A percentile compares a stretch with the other conserved stretches of the same genome.
Conservation (phyloP, 2,113 vertebrate species). For the Phaethornis superciliosus region DNA sequence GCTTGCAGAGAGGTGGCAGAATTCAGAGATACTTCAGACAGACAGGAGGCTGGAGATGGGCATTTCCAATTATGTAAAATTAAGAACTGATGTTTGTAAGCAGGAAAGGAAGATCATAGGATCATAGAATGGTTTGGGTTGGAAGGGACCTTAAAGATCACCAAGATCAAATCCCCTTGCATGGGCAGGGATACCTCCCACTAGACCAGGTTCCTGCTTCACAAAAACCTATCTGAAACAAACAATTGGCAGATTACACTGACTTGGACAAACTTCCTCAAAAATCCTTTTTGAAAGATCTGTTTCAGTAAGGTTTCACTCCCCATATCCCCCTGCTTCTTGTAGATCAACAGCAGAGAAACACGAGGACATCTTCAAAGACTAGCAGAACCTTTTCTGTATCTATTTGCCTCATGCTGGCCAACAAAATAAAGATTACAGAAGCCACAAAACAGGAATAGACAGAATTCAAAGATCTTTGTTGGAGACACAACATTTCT, state of each 20-base stretch:
- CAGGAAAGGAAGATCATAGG: background rate
- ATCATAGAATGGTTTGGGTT: no score
- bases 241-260: background rate
- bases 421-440: background rate
- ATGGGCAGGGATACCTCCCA: no score
- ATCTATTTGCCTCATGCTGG: background rate
- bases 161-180: no score
- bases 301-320: background rate
- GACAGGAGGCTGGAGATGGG: background rate
- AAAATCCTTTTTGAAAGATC: background rate
- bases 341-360: background rate
- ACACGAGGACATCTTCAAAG: background rate
- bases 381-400: background rate
- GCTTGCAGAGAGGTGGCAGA: background rate
- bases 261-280: background rate
- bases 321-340: accelerated
- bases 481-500: background rate
- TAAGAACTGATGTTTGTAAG: background rate
- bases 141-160: no score
- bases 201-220: background rate
- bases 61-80: background rate
- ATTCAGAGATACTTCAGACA: background rate
- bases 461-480: background rate
- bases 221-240: background rate
- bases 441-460: background rate